Evolutionary conservation across 2,888 invertebrate species (phyloP).

Genomic region (Polymixis flavicincta): DNA sequence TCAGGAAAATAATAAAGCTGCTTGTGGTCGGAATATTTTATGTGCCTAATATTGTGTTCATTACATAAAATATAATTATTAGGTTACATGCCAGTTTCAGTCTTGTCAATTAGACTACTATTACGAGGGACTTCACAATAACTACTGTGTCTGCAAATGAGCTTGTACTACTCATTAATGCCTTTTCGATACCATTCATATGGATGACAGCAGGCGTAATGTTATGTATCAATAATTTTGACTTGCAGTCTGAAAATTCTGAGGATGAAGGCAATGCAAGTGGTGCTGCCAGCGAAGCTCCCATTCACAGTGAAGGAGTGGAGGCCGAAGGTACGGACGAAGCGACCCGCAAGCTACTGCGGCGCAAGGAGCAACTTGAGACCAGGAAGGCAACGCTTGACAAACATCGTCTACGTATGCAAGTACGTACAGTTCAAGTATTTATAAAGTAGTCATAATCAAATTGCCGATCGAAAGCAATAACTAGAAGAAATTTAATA

Average conservation of each 20-base stretch:
- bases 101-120: too few relatives aligned
- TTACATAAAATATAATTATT: conserved; percentile 17
- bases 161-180: neutral
- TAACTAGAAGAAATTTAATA: neutral
- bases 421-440: conserved; percentile 73
- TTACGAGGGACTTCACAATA: neutral
- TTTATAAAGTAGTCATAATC: neutral
- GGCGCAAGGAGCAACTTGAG: conserved; percentile 86
- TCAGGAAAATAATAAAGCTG: neutral
- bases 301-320: conserved; percentile 85
- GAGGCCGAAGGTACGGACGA: conserved; percentile 84
- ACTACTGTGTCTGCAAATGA: neutral
- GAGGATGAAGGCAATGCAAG: conserved; percentile 80
- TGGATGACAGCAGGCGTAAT: neutral
- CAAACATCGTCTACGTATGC: conserved; percentile 83
- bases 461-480: neutral
- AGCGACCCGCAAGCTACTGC: conserved; percentile 82
- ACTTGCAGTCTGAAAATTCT: conserved; percentile 82
- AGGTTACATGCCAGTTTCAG: conserved; percentile 4
- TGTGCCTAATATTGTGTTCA: neutral
- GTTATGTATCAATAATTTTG: conserved; percentile 14
- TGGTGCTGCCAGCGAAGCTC: conserved; percentile 79
- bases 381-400: conserved; percentile 84
- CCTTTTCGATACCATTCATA: neutral
- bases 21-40: conserved; percentile 11